phyloP scores from a whole-genome alignment of 2,888 invertebrate species.

The Acanthopleura granulata region DNA sequence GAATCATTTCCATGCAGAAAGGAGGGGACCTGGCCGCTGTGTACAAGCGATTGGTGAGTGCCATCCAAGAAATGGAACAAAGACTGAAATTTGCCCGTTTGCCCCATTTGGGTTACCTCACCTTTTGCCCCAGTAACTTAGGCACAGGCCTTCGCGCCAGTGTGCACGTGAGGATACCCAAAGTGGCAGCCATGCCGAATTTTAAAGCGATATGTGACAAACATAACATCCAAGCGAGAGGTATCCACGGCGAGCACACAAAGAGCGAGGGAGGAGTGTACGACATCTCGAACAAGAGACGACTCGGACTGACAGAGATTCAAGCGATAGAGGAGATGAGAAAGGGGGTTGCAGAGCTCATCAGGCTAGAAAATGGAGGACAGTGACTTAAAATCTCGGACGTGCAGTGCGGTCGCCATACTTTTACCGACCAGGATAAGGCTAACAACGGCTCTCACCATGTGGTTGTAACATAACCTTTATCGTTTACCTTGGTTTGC shows the following conservation, averaged over 20 bases:
- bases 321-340: slow-evolving; percentile 58
- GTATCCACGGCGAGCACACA: background rate
- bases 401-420: too few species aligned
- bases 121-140: slow-evolving; percentile 80
- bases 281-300: slow-evolving; percentile 63
- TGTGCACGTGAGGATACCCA: background rate
- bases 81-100: background rate
- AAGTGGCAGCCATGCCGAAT: slow-evolving; percentile 67
- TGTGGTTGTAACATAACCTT: too few species aligned
- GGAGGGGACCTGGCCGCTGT: slow-evolving; percentile 59
- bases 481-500: too few species aligned
- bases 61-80: background rate
- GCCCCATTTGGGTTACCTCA: slow-evolving; percentile 82
- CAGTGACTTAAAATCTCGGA: too few species aligned
- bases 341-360: slow-evolving; percentile 54
- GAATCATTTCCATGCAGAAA: slow-evolving; percentile 71
- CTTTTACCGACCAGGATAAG: too few species aligned
- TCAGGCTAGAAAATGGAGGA: slow-evolving; percentile 45
- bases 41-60: slow-evolving; percentile 56
- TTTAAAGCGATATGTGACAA: slow-evolving; percentile 84
- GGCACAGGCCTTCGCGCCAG: background rate
- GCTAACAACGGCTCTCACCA: too few species aligned
- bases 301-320: slow-evolving; percentile 59
- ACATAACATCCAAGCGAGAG: slow-evolving; percentile 75
- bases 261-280: slow-evolving; percentile 27